Evolutionary conservation across 37 sponge, comb jelly and placozoan genomes (phyloP).

Genomic region (Lycopodina hypogea): DNA sequence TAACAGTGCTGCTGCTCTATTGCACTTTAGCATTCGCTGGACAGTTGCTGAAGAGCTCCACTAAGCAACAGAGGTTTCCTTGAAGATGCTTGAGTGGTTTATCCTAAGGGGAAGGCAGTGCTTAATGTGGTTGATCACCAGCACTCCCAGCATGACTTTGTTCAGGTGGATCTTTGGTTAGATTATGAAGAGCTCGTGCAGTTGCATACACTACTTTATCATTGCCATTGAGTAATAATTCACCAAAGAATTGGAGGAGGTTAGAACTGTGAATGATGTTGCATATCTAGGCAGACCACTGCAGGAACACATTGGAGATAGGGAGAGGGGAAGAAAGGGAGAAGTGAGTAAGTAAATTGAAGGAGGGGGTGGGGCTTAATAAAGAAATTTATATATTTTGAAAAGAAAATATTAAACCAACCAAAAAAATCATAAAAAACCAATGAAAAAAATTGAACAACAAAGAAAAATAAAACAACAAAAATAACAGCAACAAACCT

Average conservation of each 20-base stretch:
- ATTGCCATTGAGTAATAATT: constrained; percentile 64
- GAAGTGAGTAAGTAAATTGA: too few species aligned
- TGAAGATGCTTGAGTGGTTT: constrained; percentile 68
- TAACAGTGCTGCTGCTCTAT: not conserved
- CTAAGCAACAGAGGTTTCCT: constrained; percentile 68
- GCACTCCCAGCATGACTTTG: constrained; percentile 58
- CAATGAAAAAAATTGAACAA: too few species aligned
- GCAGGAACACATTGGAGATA: not conserved
- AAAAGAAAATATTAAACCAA: too few species aligned
- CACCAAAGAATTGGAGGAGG: constrained; percentile 74
- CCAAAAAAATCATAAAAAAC: too few species aligned
- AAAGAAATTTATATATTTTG: too few species aligned
- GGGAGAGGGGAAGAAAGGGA: not conserved
- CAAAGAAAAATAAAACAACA: too few species aligned
- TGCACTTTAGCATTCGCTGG: constrained; percentile 72
- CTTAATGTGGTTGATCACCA: constrained; percentile 62
- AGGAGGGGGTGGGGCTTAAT: too few species aligned
- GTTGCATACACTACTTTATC: constrained; percentile 84
- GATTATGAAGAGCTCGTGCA: constrained; percentile 76
- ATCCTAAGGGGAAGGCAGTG: constrained; percentile 68
- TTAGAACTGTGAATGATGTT: constrained; percentile 68
- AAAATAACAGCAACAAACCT: too few species aligned
- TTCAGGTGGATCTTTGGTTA: constrained; percentile 77
- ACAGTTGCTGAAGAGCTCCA: constrained; percentile 64
- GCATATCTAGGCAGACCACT: constrained; percentile 83